Base-by-base conservation (phyloP, 2,888 invertebrate genomes). In the Dromius quadrimaculatus region DNA sequence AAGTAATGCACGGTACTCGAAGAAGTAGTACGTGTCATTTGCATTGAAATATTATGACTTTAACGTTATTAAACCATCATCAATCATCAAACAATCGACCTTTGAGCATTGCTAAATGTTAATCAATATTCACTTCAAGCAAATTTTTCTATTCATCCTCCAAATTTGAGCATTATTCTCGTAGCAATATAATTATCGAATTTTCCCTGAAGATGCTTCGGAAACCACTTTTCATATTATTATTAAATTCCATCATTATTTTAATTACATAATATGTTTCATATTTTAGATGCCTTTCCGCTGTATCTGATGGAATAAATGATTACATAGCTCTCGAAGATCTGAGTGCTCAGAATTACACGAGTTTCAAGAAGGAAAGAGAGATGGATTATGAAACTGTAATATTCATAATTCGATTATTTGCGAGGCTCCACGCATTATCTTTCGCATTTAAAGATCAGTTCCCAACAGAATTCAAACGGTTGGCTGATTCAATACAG, bases 371-470 rank as follows among this genome's bases (percentile, higher is more conserved):
- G 0, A 78, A 84, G 65, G 77, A 79, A 50, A 76, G 71, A 45
- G 76, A 72, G 38, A 57, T 84, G 15, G 76, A 78, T 72, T 73
- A 78, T 15, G 75, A 78, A 0, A 76, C 81, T 62, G 78, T 81
- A 13, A 74, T 75, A 2, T 68, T 77, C 6, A 79, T 84, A 45
- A 61, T 85, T 1, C 74, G 77, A 74, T 72, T 81, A n/a, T 77
- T 84, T 50, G 84, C 84, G 0, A 78, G 76, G 73, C 84, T 85
- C 69, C 85, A 85, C 75, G 83, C 81, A 0, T 74, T 84, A 2
- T 82, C 82, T 9, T 79, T 84, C 69, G 84, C 84, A 3, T 81
- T 79, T 63, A 83, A 80, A 75, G 79, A 83, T 71, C 81, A 84
- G 71, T 74, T 80, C 23, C 77, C 79, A 1, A 73, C 79, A 11